Base-by-base conservation (phyloP, 1,140 invertebrate species). In the Calephelis nemesis region DNA sequence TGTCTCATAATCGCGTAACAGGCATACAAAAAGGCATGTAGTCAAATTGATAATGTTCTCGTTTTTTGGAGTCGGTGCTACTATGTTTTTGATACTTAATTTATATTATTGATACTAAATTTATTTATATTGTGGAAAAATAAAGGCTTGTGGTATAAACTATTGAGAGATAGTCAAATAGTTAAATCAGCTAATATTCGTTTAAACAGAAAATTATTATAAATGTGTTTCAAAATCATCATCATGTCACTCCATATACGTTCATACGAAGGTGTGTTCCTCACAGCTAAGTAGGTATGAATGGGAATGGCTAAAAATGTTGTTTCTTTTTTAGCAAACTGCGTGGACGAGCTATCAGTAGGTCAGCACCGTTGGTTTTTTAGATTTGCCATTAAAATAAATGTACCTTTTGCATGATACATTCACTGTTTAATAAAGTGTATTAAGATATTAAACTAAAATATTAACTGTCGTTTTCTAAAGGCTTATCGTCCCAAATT, bases 321-420 rank as follows among this genome's bases (percentile, higher is more conserved):
- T 69, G 73, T 79, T 93, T 93, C 93, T 91, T 81, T 94, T 94
- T 92, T 95, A 96, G 95, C 94, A 96, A 96, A 94, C 95, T 96
- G 85, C 95, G 95, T 92, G 95, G 95, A 93, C 95, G 95, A 93
- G 94, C 93, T 92, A 92, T 96, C 90, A 94, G 93, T 95, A 96
- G 95, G 95, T 96, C 94, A 95, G 94, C 93, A 88, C 85, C 73
- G 67, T 71, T 84, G 81, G 74, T 82, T 82, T 72, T 74, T 69
- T 73, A 60, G 65, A 72, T 77, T 66, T 77, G 49, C 52, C 19
- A 54, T 68, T 49, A 30, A 19, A 65, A 63, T 64, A 30, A 30
- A 30, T 74, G 42, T 69, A 11, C 71, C 45, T 73, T 47, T 72
- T 63, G 63, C 71, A 47, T 67, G 54, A 58, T 58, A 58, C 54